Percentiles rank a stretch among this genome's conserved stretches.
Evolutionary conservation across 2,888 invertebrate species (phyloP).

Genomic region (Orchesellides sinensis): DNA sequence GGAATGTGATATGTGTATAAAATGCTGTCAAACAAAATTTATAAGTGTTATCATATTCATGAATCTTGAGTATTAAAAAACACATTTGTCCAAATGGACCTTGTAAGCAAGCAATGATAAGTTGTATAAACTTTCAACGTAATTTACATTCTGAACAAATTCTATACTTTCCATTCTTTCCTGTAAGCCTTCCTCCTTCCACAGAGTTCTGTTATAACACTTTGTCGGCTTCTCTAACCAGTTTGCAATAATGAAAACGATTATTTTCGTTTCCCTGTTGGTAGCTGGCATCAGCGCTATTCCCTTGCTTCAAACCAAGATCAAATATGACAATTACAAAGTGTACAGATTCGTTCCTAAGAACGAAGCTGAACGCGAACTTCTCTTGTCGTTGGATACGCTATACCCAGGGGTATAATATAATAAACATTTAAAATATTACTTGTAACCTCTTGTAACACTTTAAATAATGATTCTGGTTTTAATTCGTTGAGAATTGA

Average conservation of each 20-base stretch:
- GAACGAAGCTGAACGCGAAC: slow-evolving; percentile 77
- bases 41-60: no score
- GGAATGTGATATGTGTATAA: no score
- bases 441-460: no score
- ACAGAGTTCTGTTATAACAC: not conserved
- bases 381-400: slow-evolving; percentile 76
- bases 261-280: slow-evolving; percentile 29
- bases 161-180: not conserved
- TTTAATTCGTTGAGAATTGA: not conserved
- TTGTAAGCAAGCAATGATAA: no score
- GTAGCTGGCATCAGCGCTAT: slow-evolving; percentile 49
- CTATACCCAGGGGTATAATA: slow-evolving; percentile 75
- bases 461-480: no score
- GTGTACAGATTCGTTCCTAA: slow-evolving; percentile 81
- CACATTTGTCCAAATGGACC: no score
- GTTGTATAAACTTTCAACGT: no score
- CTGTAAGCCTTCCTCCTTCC: not conserved
- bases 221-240: no score
- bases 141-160: not conserved
- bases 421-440: no score
- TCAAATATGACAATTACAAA: slow-evolving; percentile 80
- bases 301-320: slow-evolving; percentile 61
- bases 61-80: no score
- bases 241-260: slow-evolving; percentile 6
- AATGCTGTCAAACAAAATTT: no score